Percentiles rank a stretch among this genome's conserved stretches.
These are phyloP conservation scores for Chydorus sphaericus DNA, from an alignment of 2,888 invertebrate species.

Conservation along the genomic window DNA sequence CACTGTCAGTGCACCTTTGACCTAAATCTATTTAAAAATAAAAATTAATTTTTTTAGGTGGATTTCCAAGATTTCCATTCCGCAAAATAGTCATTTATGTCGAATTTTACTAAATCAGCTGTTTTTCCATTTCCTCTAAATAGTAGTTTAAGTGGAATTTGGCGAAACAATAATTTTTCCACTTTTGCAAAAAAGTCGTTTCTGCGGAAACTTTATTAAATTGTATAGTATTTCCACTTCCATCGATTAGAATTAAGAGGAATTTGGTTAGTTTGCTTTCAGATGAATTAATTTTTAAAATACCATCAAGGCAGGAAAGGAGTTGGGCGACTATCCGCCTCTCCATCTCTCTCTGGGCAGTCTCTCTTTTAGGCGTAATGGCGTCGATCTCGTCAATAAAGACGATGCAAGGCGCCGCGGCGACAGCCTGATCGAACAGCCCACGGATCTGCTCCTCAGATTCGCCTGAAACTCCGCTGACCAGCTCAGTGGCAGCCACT, in stretches of 20 bases:
- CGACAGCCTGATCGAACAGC: slow-evolving; percentile 68
- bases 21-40: neutral
- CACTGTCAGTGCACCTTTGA: slow-evolving; percentile 22
- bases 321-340: slow-evolving; percentile 86
- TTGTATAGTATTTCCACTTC: too few relatives aligned
- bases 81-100: too few relatives aligned
- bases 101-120: too few relatives aligned
- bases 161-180: too few relatives aligned
- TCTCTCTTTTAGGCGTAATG: slow-evolving; percentile 78
- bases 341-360: slow-evolving; percentile 91
- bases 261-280: slow-evolving; percentile 8
- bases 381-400: slow-evolving; percentile 96
- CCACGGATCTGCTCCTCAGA: slow-evolving; percentile 86
- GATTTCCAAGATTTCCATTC: slow-evolving; percentile 3
- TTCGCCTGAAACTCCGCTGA: slow-evolving; percentile 89
- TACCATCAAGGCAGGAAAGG: slow-evolving; percentile 73
- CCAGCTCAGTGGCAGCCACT: slow-evolving; percentile 79
- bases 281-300: neutral
- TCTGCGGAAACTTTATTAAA: too few relatives aligned
- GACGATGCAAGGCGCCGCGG: slow-evolving; percentile 61
- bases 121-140: too few relatives aligned
- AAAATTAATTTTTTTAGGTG: neutral
- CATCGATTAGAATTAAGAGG: slow-evolving; percentile 25
- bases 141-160: too few relatives aligned
- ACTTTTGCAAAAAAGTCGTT: too few relatives aligned